Conservation (phyloP, 2,888 invertebrate genomes). For the Hyppa rectilinea region DNA sequence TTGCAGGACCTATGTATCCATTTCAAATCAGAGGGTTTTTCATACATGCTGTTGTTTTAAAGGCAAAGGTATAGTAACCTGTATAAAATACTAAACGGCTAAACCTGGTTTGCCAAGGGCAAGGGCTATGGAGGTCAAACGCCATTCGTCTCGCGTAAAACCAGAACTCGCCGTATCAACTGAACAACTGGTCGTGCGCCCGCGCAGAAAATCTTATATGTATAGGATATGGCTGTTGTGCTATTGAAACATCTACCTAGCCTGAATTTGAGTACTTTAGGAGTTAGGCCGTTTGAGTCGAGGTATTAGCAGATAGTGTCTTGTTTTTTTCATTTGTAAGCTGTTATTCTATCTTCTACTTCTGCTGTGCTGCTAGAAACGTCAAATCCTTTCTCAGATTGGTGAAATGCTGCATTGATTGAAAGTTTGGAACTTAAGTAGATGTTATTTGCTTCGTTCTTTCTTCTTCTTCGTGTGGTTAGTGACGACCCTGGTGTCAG, state of each 20-base stretch:
- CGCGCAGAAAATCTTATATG: slow-evolving; percentile 1
- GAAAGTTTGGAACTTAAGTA: background rate
- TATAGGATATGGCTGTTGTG: slow-evolving; percentile 8
- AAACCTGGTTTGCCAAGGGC: slow-evolving; percentile 45
- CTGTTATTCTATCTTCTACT: background rate
- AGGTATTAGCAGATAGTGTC: background rate
- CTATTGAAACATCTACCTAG: background rate
- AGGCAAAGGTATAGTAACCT: background rate
- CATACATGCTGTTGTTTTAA: too few species aligned
- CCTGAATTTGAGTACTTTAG: slow-evolving; percentile 9
- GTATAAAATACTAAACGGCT: slow-evolving; percentile 27
- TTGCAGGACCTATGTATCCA: too few species aligned
- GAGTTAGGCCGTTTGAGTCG: background rate
- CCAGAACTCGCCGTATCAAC: slow-evolving; percentile 50
- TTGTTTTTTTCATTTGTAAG: background rate
- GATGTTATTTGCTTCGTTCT: too few species aligned
- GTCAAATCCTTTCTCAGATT: background rate
- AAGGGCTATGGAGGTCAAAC: slow-evolving; percentile 56
- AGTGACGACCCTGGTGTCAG: too few species aligned
- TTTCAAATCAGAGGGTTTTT: too few species aligned
- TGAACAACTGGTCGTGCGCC: slow-evolving; percentile 46
- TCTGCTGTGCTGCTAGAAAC: background rate
- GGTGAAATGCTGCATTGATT: too few species aligned
- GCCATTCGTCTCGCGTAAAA: slow-evolving; percentile 61
- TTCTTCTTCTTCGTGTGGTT: too few species aligned